phyloP scores from a whole-genome alignment of 2,888 invertebrate genomes.

The Drosophila mimica region DNA sequence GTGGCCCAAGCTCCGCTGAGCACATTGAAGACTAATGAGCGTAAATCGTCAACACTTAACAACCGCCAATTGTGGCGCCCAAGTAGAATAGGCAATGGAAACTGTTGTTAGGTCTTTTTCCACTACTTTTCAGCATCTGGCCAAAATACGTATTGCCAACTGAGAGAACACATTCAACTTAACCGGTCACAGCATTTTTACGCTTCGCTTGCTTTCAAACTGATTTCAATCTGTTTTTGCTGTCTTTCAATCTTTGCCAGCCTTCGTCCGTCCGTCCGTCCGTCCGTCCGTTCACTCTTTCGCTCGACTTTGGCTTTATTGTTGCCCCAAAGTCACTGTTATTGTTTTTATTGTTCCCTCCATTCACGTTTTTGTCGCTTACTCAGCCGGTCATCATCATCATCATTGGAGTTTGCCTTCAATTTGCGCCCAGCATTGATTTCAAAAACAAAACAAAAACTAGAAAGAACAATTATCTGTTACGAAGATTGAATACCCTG shows the following conservation, averaged over 20 bases:
- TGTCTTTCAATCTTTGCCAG: slow-evolving; percentile 60
- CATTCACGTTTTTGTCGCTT: slow-evolving; percentile 31
- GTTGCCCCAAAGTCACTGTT: slow-evolving; percentile 70
- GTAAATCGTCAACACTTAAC: slow-evolving; percentile 33
- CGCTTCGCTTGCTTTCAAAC: slow-evolving; percentile 81
- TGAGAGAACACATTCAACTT: slow-evolving; percentile 21
- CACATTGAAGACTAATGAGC: slow-evolving; percentile 58
- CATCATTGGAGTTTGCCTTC: slow-evolving; percentile 70
- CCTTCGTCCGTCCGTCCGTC: slow-evolving; percentile 8
- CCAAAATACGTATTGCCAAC: slow-evolving; percentile 12
- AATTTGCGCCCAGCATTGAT: slow-evolving; percentile 68
- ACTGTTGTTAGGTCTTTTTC: not conserved
- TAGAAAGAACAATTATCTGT: not conserved
- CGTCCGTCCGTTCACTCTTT: not conserved
- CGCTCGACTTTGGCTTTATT: slow-evolving; percentile 64
- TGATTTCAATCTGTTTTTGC: slow-evolving; percentile 82
- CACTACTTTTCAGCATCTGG: slow-evolving; percentile 7
- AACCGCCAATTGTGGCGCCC: not conserved
- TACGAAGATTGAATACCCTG: not conserved
- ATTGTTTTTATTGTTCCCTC: slow-evolving; percentile 26
- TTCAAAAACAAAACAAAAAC: not conserved
- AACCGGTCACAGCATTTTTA: slow-evolving; percentile 70
- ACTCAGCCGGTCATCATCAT: slow-evolving; percentile 49
- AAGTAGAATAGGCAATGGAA: not conserved
- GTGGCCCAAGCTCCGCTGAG: slow-evolving; percentile 31